Evolutionary conservation across 1,140 invertebrate species (phyloP), one percentile per base, ranked within the genome.

Genomic region (Zaprionus ornatus): DNA sequence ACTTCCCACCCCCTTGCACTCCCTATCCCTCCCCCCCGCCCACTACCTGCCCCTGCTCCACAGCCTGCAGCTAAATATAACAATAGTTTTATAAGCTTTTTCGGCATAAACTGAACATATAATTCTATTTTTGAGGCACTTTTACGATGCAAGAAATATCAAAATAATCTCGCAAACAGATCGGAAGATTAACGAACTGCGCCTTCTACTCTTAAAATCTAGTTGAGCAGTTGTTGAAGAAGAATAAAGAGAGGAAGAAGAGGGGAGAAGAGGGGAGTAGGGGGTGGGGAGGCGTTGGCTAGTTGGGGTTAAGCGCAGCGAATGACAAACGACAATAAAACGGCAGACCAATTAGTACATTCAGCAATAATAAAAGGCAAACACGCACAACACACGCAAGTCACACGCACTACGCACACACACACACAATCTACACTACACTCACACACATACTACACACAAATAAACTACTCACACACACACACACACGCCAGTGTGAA

Each of bases 281-380:
- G 27, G 12, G 17, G 9, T 21, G 29, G 10, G 21, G 9, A 17
- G 25, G n/a, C 21, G 35, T n/a, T n/a, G 10, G n/a, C 19, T 35
- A 32, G 25, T 57, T 25, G 32, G 45, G 27, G 9, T 7, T 37
- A 65, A 45, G 45, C 52, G 76, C 29, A 48, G 82, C 80, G 55
- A 79, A 73, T 79, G 50, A 62, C 56, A 60, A 57, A 37, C 17
- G 23, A 55, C 29, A 48, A 77, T 75, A 68, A 77, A 73, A 63
- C 52, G 71, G 29, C 54, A 75, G 50, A 73, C 68, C 81, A 83
- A 84, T 83, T 84, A 83, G 77, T 83, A 70, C 60, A 52, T 64
- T 67, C 68, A 77, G 75, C 77, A 73, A 69, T 66, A 68, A 68
- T 69, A 70, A 77, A 82, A 65, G 23, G 56, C 61, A 40, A 64